A percentile compares a stretch with the other conserved stretches of the same genome.
Conservation (phyloP, 1,140 invertebrate species). For the Drosophila nigrodunni region DNA sequence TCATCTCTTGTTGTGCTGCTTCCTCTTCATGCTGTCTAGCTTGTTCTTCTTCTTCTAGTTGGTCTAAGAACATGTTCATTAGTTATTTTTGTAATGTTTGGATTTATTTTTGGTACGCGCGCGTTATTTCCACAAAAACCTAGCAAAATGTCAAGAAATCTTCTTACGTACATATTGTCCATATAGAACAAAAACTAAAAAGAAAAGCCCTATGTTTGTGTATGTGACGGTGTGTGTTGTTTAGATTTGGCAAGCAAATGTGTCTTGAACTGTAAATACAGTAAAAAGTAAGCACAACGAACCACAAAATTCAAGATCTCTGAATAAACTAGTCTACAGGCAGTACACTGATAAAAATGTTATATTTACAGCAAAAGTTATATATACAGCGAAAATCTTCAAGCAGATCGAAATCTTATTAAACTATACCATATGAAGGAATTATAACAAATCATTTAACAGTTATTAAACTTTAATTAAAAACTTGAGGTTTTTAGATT, state of each 20-base stretch:
- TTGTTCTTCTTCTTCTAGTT: conserved; percentile 22
- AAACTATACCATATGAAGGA: too few relatives aligned
- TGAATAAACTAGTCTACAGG: background rate
- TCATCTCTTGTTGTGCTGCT: conserved; percentile 65
- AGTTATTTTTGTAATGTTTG: conserved; percentile 79
- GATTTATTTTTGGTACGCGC: conserved; percentile 77
- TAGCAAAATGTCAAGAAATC: conserved; percentile 61
- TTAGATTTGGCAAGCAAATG: conserved; percentile 50
- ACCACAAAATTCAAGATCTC: conserved; percentile 9
- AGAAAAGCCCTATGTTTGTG: conserved; percentile 45
- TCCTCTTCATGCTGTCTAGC: conserved; percentile 13
- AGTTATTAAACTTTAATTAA: too few relatives aligned
- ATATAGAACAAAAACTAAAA: conserved; percentile 59
- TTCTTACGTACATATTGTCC: conserved; percentile 51
- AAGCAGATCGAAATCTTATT: too few relatives aligned
- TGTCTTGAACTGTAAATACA: conserved; percentile 37
- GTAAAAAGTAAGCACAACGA: conserved; percentile 28
- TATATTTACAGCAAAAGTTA: too few relatives aligned
- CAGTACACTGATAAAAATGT: background rate
- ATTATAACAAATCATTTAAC: too few relatives aligned
- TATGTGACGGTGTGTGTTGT: conserved; percentile 36
- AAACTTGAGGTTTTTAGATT: too few relatives aligned
- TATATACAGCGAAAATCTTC: too few relatives aligned
- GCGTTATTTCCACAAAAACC: conserved; percentile 59
- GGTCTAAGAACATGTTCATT: conserved; percentile 46